phyloP scores from a whole-genome alignment of 2,797 vertebrate genomes.

The Nannoperca australis region DNA sequence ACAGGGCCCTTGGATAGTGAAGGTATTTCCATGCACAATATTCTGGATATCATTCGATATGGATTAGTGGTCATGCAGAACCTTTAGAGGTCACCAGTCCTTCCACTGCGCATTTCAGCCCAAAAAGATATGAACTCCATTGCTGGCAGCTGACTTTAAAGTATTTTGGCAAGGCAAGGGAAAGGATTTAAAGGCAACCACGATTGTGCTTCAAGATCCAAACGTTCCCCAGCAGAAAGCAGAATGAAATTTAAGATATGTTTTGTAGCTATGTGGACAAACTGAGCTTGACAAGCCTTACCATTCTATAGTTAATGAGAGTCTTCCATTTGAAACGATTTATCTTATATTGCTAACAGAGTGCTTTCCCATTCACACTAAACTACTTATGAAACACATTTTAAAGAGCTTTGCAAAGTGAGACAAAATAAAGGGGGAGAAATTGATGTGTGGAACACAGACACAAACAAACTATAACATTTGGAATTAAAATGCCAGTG shows the following conservation, averaged over 20 bases:
- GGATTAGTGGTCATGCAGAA: conserved; percentile 43
- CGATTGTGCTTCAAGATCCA: conserved; percentile 44
- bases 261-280: conserved; percentile 7
- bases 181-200: conserved; percentile 48
- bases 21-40: conserved; percentile 36
- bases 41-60: conserved; percentile 59
- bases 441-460: not conserved
- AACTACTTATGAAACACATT: conserved; percentile 14
- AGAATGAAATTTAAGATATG: conserved; percentile 29
- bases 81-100: conserved; percentile 36
- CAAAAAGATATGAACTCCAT: conserved; percentile 44
- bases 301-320: conserved; percentile 4
- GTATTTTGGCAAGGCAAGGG: conserved; percentile 24
- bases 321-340: conserved; percentile 15
- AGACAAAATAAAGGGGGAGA: not conserved
- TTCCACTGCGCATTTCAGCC: conserved; percentile 32
- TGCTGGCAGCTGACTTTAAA: conserved; percentile 52
- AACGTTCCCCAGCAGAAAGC: conserved; percentile 31
- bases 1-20: conserved; percentile 11
- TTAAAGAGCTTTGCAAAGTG: conserved; percentile 2
- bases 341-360: not conserved
- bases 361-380: conserved; percentile 35
- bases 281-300: conserved; percentile 10
- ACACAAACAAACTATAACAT: conserved; percentile 18
- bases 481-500: conserved; percentile 15